Evolutionary conservation across 1,140 invertebrate genomes (phyloP).

Genomic region (Aethina tumida): DNA sequence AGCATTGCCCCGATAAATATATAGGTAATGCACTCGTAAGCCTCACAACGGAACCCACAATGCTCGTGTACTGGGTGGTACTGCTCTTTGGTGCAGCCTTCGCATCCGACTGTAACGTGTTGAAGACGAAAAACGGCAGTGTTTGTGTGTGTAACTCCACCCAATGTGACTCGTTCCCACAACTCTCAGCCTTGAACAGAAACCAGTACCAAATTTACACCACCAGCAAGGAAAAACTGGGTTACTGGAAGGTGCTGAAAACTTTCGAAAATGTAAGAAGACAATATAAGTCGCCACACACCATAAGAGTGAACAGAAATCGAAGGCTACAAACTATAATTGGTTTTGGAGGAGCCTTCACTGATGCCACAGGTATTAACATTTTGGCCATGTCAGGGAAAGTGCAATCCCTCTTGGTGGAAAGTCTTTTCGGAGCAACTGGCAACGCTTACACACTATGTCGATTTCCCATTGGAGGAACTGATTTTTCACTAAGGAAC

Average conservation of each 20-base stretch:
- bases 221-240: slow-evolving; percentile 43
- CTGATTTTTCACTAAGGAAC: slow-evolving; percentile 60
- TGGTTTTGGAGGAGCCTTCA: slow-evolving; percentile 83
- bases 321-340: slow-evolving; percentile 46
- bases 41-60: too few species aligned
- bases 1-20: too few species aligned
- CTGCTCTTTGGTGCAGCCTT: too few species aligned
- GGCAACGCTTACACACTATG: slow-evolving; percentile 68
- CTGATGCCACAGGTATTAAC: slow-evolving; percentile 74
- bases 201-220: slow-evolving; percentile 47
- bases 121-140: too few species aligned
- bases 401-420: slow-evolving; percentile 45
- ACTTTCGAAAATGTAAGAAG: slow-evolving; percentile 22
- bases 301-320: slow-evolving; percentile 29
- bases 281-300: slow-evolving; percentile 1
- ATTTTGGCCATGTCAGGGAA: slow-evolving; percentile 47
- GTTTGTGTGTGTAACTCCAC: slow-evolving; percentile 81
- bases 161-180: slow-evolving; percentile 69
- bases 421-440: slow-evolving; percentile 35
- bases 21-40: too few species aligned
- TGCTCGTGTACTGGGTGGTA: too few species aligned
- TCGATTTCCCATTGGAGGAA: slow-evolving; percentile 70
- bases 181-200: slow-evolving; percentile 27
- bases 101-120: too few species aligned
- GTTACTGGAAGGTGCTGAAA: slow-evolving; percentile 35